A percentile compares a stretch with the other conserved stretches of the same genome.
Conservation (phyloP, 2,113 vertebrate genomes). For the Hydrochoerus hydrochaeris region DNA sequence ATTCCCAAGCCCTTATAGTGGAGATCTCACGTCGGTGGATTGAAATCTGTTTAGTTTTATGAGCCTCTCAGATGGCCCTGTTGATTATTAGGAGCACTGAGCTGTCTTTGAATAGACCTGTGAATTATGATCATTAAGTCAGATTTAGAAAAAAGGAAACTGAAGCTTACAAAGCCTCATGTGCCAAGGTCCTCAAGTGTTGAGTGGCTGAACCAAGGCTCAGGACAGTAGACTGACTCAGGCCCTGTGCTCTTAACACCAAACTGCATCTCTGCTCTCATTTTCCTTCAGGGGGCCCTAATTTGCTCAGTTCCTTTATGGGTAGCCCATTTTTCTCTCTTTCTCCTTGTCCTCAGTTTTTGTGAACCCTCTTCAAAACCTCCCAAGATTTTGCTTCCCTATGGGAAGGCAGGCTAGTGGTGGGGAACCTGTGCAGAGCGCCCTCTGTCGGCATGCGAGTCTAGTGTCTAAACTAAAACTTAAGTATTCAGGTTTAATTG, state of each 20-base stretch:
- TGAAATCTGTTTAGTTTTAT: background rate
- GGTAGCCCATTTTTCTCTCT: background rate
- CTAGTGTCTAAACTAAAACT: background rate
- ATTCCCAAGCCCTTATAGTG: background rate
- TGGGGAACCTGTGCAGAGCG: background rate
- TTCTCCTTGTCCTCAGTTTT: conserved; percentile 22
- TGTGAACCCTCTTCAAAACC: background rate
- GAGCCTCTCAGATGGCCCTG: background rate
- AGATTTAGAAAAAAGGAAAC: conserved; percentile 45
- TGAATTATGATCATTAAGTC: conserved; percentile 26
- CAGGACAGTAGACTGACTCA: background rate
- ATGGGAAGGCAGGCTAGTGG: background rate
- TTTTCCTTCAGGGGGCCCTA: background rate
- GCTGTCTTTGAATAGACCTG: background rate
- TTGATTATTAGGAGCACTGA: background rate
- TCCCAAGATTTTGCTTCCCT: conserved; percentile 36
- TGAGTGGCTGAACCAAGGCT: background rate
- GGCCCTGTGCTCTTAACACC: background rate
- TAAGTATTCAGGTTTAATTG: background rate
- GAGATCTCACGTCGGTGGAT: background rate
- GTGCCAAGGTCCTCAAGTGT: conserved; percentile 42
- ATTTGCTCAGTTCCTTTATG: background rate
- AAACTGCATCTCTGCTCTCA: background rate
- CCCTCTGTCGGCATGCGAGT: background rate
- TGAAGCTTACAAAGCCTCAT: conserved; percentile 59